Evolutionary conservation across 2,113 vertebrate genomes (phyloP), one percentile per base, ranked within the genome.

Genomic region (Lanius ludovicianus): DNA sequence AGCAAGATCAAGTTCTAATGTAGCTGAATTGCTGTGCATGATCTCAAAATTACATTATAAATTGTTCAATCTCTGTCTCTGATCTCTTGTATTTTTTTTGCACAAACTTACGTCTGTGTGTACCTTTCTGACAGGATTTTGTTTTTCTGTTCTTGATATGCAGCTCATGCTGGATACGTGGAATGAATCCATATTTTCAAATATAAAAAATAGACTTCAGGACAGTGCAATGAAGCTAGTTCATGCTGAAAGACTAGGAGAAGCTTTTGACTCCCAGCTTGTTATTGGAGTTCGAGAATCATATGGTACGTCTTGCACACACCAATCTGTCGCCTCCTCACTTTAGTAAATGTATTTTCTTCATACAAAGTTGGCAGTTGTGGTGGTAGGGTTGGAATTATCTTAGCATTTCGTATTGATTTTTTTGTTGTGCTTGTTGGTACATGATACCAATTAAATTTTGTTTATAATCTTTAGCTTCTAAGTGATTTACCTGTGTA

Each of bases 161-260:
- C 97, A 99, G 99, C 98, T 99, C 65, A 99, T 99, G 99, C 97
- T 99, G 95, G 99, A 99, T 97, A 99, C 99, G 0, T 99, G 99
- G 99, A 99, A 99, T 94, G 99, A 99, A 96, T 99, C 99, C 65
- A 99, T 99, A 97, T 99, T 99, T 98, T 99, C 99, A 96, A 99
- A 99, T 97, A 99, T 99, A 94, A 99, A 99, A 96, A 99, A 99
- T 67, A 98, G 99, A 71, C 98, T 99, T 80, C 99, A 99, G 93
- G 99, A 99, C 95, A 99, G 99, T 90, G 99, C 99, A 91, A 99
- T 99, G 99, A 99, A 99, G 97, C 97, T 99, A 24, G 99, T 99
- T 76, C 99, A 99, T 56, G 99, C 99, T 7, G 99, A 99, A 97
- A 96, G 99, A 88, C 97, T 99, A 79, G 99, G 99, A 79, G 99